Percentiles rank a stretch among this genome's conserved stretches.
Conservation (phyloP, 35 echinoderm and acorn worm species). For the Lytechinus pictus region DNA sequence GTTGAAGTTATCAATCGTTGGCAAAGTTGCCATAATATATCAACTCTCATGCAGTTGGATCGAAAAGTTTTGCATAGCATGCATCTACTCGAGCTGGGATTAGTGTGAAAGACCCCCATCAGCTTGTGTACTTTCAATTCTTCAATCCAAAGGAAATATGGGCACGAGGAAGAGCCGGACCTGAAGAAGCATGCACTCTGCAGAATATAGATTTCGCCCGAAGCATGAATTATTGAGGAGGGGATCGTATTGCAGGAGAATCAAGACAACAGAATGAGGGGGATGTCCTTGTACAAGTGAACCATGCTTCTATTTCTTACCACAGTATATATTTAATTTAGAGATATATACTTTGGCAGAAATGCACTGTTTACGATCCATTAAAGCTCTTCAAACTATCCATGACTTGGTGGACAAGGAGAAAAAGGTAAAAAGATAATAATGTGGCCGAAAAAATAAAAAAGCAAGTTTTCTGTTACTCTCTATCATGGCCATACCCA, state of each 20-base stretch:
- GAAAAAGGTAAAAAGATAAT: too few species aligned
- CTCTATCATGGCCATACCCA: too few species aligned
- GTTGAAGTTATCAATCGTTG: too few species aligned
- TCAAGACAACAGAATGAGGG: background rate
- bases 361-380: background rate
- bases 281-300: background rate
- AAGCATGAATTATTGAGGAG: constrained; percentile 35
- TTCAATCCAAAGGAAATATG: background rate
- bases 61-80: background rate
- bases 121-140: background rate
- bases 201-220: constrained; percentile 8
- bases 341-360: background rate
- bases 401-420: background rate
- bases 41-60: too few species aligned
- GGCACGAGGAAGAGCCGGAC: background rate
- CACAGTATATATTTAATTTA: background rate
- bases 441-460: too few species aligned
- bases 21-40: too few species aligned
- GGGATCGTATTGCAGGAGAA: constrained; percentile 15
- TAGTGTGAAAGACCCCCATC: background rate
- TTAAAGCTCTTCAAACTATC: background rate
- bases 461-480: too few species aligned
- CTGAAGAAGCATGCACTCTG: constrained; percentile 8
- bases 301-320: background rate
- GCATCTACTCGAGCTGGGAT: background rate